Percentiles rank a stretch among this genome's conserved stretches.
phyloP scores from a whole-genome alignment of 2,888 invertebrate genomes.

The Desoria tigrina region DNA sequence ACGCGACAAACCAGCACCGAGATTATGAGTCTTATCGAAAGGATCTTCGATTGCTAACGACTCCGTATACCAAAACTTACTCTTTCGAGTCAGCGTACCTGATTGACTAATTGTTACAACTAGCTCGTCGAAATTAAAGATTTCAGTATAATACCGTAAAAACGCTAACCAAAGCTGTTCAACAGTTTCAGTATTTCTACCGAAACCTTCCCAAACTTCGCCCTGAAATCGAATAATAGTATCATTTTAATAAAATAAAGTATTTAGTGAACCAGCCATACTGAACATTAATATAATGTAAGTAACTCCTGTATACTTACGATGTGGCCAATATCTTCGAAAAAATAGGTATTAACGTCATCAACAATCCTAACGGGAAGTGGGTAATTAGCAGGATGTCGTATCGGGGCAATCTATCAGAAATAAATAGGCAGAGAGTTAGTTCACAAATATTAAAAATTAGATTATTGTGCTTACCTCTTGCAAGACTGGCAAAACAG shows the following conservation, averaged over 20 bases:
- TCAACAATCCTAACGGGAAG: slow-evolving; percentile 58
- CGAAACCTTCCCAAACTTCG: slow-evolving; percentile 58
- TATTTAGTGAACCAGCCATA: neutral
- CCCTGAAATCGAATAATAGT: too few relatives aligned
- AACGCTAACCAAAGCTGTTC: slow-evolving; percentile 62
- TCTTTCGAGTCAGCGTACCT: slow-evolving; percentile 59
- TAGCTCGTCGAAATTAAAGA: slow-evolving; percentile 60
- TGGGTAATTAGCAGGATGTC: neutral
- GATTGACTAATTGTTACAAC: slow-evolving; percentile 61
- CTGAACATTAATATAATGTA: neutral
- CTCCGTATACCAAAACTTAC: slow-evolving; percentile 63
- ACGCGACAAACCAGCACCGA: slow-evolving; percentile 61
- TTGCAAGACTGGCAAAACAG: slow-evolving; percentile 65
- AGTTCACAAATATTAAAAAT: too few relatives aligned
- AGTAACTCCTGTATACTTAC: too few relatives aligned
- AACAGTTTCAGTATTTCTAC: slow-evolving; percentile 58
- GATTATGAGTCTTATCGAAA: slow-evolving; percentile 63
- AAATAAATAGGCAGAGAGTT: neutral
- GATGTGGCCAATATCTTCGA: slow-evolving; percentile 42
- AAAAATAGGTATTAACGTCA: slow-evolving; percentile 63
- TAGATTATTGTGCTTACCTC: too few relatives aligned
- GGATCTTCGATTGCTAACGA: slow-evolving; percentile 66
- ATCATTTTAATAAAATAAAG: slow-evolving; percentile 2
- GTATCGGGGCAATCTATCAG: neutral
- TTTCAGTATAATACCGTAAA: slow-evolving; percentile 62